These are phyloP conservation scores for Carterocephalus palaemon DNA, from an alignment of 2,888 invertebrate species.

Conservation along the genomic window DNA sequence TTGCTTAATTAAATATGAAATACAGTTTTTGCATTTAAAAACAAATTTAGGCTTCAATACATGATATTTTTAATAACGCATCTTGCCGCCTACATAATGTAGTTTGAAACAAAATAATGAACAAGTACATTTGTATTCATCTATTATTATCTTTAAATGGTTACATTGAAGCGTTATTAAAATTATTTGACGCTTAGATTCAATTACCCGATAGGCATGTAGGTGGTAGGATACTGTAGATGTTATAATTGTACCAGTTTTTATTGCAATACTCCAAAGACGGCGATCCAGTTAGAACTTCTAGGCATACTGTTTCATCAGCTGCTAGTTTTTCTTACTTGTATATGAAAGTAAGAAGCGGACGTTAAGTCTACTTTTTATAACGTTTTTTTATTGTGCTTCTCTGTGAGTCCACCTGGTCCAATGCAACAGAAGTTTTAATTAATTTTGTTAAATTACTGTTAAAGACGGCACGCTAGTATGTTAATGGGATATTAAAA, in stretches of 20 bases:
- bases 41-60: neutral
- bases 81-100: conserved; percentile 5
- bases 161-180: conserved; percentile 5
- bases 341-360: neutral
- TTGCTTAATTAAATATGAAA: too few relatives aligned
- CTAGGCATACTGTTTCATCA: too few relatives aligned
- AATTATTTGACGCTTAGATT: conserved; percentile 17
- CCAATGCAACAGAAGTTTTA: too few relatives aligned
- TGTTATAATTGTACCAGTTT: conserved; percentile 16
- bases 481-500: too few relatives aligned
- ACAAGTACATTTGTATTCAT: conserved; percentile 10
- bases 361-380: too few relatives aligned
- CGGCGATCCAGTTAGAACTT: conserved; percentile 5
- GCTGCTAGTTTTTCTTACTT: neutral
- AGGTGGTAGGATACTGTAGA: conserved; percentile 10
- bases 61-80: conserved; percentile 13
- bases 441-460: too few relatives aligned
- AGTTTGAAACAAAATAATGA: conserved; percentile 16
- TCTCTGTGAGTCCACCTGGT: too few relatives aligned
- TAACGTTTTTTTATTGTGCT: too few relatives aligned
- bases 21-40: too few relatives aligned
- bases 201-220: conserved; percentile 19
- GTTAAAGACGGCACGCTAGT: too few relatives aligned
- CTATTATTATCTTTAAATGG: conserved; percentile 21
- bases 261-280: conserved; percentile 5